Evolutionary conservation across 2,113 vertebrate genomes (phyloP).

Genomic region (Merops nubicus): DNA sequence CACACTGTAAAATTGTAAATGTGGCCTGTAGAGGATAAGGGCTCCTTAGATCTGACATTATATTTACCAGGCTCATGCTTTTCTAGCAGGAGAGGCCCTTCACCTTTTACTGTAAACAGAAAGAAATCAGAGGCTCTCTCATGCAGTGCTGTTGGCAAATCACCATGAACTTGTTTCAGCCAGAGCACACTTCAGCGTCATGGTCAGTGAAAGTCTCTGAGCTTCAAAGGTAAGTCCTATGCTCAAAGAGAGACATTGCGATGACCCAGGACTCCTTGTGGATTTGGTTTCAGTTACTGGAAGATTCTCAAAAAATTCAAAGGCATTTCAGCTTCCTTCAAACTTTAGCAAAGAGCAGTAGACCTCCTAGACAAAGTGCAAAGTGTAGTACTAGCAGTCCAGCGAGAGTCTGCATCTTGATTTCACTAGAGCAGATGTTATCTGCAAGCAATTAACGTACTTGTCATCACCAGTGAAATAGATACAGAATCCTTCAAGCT

Average conservation of each 20-base stretch:
- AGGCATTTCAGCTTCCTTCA: slow-evolving; percentile 72
- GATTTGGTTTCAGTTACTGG: slow-evolving; percentile 88
- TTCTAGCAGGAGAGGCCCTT: slow-evolving; percentile 65
- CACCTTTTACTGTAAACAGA: slow-evolving; percentile 78
- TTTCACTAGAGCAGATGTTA: slow-evolving; percentile 84
- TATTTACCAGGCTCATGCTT: slow-evolving; percentile 69
- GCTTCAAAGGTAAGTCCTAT: slow-evolving; percentile 83
- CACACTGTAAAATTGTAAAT: slow-evolving; percentile 55
- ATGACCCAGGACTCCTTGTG: slow-evolving; percentile 83
- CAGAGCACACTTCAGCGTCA: slow-evolving; percentile 81
- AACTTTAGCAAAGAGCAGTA: slow-evolving; percentile 55
- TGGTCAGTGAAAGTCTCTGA: slow-evolving; percentile 86
- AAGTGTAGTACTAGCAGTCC: slow-evolving; percentile 71
- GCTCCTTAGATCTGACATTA: slow-evolving; percentile 72
- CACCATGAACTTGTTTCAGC: slow-evolving; percentile 80
- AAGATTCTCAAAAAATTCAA: slow-evolving; percentile 79
- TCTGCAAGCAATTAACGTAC: slow-evolving; percentile 86
- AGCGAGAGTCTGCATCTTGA: slow-evolving; percentile 70
- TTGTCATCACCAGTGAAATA: slow-evolving; percentile 80
- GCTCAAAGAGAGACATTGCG: slow-evolving; percentile 87
- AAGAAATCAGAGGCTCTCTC: slow-evolving; percentile 68
- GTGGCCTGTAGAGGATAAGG: slow-evolving; percentile 69
- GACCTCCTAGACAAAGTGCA: slow-evolving; percentile 67
- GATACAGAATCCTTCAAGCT: slow-evolving; percentile 65
- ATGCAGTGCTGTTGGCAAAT: slow-evolving; percentile 75